Conservation (phyloP, 2,888 invertebrate genomes). For the Vandiemenella viatica region DNA sequence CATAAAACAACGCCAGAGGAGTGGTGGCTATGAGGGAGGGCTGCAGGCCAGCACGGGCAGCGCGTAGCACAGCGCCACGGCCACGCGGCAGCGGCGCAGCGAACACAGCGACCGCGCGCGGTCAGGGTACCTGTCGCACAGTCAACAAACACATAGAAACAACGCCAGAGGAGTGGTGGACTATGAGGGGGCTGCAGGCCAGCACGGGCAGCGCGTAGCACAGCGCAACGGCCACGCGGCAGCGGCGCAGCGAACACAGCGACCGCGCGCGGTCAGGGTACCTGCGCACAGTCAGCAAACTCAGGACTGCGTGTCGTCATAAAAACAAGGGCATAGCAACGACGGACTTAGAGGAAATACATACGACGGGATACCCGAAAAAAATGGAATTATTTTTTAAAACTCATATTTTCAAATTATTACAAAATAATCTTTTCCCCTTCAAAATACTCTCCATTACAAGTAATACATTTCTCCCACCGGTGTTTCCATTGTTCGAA, state of each 20-base stretch:
- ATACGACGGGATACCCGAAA: no score
- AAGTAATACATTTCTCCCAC: no score
- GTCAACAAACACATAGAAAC: not conserved
- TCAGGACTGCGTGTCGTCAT: not conserved
- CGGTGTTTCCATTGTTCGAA: no score
- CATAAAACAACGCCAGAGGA: no score
- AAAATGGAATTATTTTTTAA: no score
- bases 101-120: constrained; percentile 7
- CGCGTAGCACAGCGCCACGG: not conserved
- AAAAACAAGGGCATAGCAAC: not conserved
- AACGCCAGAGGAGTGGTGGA: not conserved
- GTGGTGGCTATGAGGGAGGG: no score
- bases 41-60: not conserved
- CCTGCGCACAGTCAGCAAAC: no score
- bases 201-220: not conserved
- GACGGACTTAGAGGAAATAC: no score
- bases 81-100: no score
- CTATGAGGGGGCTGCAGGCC: not conserved
- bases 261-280: not conserved
- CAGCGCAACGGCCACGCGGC: not conserved
- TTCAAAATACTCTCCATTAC: no score
- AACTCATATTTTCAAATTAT: no score
- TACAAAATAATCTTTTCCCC: no score
- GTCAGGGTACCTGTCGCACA: constrained; percentile 22
- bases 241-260: not conserved